Percentiles rank a stretch among this genome's conserved stretches.
Conservation (phyloP, 2,113 vertebrate species). For the Cyphotilapia sp. region DNA sequence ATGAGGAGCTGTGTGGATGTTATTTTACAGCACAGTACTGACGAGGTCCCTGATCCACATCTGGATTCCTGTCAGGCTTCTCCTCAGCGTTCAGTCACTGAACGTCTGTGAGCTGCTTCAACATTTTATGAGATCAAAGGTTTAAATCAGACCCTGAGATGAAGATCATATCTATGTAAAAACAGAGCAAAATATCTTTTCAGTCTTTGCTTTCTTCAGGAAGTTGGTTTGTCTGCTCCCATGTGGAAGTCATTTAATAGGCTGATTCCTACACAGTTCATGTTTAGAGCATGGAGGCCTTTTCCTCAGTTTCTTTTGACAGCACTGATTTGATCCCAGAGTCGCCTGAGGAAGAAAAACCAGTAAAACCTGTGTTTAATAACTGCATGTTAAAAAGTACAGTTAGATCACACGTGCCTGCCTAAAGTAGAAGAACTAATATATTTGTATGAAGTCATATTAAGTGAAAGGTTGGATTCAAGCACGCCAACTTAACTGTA, state of each 20-base stretch:
- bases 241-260: not conserved
- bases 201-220: not conserved
- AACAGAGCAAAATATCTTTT: not conserved
- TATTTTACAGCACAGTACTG: not conserved
- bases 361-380: not conserved
- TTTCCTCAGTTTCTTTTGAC: not conserved
- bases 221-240: not conserved
- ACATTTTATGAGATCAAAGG: not conserved
- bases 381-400: not conserved
- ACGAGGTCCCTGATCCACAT: not conserved
- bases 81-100: not conserved
- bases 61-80: not conserved
- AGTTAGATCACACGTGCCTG: not conserved
- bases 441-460: not conserved
- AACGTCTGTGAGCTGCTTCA: not conserved
- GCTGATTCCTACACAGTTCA: not conserved
- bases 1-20: not conserved
- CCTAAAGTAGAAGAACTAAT: not conserved
- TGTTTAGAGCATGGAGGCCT: not conserved
- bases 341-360: not conserved
- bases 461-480: not conserved
- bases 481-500: not conserved
- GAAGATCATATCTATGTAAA: rapidly evolving
- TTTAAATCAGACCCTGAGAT: not conserved
- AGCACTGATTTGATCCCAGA: not conserved